Evolutionary conservation across 2,113 vertebrate genomes (phyloP).

Genomic region (Numida meleagris): DNA sequence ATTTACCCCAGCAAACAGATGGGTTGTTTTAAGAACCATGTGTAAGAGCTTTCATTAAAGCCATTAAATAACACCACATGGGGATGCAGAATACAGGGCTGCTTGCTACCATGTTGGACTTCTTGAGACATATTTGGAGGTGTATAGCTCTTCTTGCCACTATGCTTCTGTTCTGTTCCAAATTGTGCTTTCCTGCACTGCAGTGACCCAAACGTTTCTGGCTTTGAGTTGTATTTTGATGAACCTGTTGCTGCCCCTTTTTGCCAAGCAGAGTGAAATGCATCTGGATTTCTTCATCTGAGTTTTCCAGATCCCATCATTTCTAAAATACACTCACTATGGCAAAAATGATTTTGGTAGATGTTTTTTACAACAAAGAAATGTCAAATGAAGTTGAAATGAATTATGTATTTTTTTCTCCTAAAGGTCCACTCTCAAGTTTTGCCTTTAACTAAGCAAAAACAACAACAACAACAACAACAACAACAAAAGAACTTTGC

Average conservation of each 20-base stretch:
- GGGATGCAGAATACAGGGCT: constrained; percentile 43
- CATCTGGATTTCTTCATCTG: not conserved
- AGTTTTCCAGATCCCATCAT: not conserved
- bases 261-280: not conserved
- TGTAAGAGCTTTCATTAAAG: constrained; percentile 66
- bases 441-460: not conserved
- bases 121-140: not conserved
- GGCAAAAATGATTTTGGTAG: not conserved
- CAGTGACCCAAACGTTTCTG: not conserved
- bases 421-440: not conserved
- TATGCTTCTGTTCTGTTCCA: not conserved
- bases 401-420: not conserved
- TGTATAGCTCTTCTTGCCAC: not conserved
- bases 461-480: too few relatives aligned
- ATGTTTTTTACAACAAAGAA: not conserved
- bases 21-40: constrained; percentile 67
- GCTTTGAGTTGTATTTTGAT: not conserved
- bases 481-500: not conserved
- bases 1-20: constrained; percentile 71
- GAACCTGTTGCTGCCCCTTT: not conserved
- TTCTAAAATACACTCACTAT: not conserved
- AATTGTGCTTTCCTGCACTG: not conserved
- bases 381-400: not conserved
- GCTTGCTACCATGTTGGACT: constrained; percentile 63
- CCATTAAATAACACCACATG: constrained; percentile 65